Conservation (phyloP, 2,113 vertebrate species). For the Cyprinodon variegatus region DNA sequence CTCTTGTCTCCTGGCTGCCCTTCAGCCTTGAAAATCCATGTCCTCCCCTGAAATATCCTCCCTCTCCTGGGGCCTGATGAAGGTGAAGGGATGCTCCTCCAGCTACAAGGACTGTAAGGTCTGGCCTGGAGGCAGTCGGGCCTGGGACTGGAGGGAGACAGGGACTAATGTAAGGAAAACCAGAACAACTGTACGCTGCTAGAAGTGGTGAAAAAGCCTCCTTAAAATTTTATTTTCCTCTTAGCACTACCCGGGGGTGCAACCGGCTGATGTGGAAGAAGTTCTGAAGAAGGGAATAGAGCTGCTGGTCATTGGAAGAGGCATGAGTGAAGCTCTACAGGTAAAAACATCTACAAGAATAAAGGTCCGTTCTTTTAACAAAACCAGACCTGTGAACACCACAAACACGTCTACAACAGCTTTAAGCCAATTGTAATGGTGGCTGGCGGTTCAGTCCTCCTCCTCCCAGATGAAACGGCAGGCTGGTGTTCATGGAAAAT, state of each 20-base stretch:
- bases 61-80: slow-evolving; percentile 94
- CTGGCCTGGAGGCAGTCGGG: slow-evolving; percentile 93
- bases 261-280: slow-evolving; percentile 93
- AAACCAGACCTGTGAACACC: not conserved
- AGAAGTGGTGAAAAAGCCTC: too few species aligned
- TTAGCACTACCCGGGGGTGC: slow-evolving; percentile 93
- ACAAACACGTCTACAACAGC: not conserved
- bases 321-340: slow-evolving; percentile 94
- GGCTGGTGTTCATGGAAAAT: too few species aligned
- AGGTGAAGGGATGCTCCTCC: slow-evolving; percentile 86
- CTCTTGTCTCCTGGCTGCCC: not conserved
- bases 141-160: slow-evolving; percentile 97
- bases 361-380: not conserved
- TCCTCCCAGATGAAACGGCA: too few species aligned
- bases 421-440: not conserved
- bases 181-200: not conserved
- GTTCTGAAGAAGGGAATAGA: slow-evolving; percentile 85
- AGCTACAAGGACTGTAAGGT: slow-evolving; percentile 97
- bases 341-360: slow-evolving; percentile 60
- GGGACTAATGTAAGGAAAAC: slow-evolving; percentile 89
- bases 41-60: slow-evolving; percentile 91
- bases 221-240: not conserved
- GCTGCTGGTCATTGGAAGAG: slow-evolving; percentile 90
- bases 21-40: slow-evolving; percentile 71
- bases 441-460: too few species aligned